Base-by-base conservation (phyloP, 1,140 invertebrate genomes). In the Chironomus tepperi region DNA sequence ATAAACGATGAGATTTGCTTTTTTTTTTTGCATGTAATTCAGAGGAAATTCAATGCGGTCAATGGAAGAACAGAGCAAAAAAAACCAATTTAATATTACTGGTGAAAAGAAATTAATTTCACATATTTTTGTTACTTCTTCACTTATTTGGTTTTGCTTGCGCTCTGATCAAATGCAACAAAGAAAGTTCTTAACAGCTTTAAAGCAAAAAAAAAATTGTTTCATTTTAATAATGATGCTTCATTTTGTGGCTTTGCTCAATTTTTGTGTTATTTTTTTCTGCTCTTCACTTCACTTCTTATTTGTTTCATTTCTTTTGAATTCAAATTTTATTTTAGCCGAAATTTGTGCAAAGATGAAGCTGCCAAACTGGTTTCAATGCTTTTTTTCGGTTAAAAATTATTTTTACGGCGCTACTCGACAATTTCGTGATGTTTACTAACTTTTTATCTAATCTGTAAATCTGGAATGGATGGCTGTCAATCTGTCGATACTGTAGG, bases 171-270 rank as follows among this genome's bases (percentile, higher is more conserved):
- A 34, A 34, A 34, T 34, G 24, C 24, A 34, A 34, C 24, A 57
- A 57, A 57, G 47, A n/a, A n/a, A 57, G 12, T 57, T 57, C 47
- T 57, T 57, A 12, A 57, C 47, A 57, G 47, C 10, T 57, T 57
- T 57, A 57, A 57, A 57, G 47, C 8, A 12, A 57, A n/a, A 57
- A 15, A 47, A 47, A n/a, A n/a, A n/a, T 57, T 57, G 47, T 57
- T 57, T 57, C 47, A 57, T 57, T 57, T 57, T 57, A 57, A 57
- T 57, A 57, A 57, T 57, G 47, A 57, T 57, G 47, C 47, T 57
- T 57, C 47, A 57, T 57, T 57, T 57, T 57, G 47, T 57, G 47
- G 12, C 24, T 34, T 34, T 34, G 24, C 24, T 34, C 24, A 34
- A 57, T 57, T n/a, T 57, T 57, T 57, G 47, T n/a, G 15, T 57